These are phyloP conservation scores for Rhyacophila evoluta DNA, from an alignment of 2,888 invertebrate species.

Conservation along the genomic window DNA sequence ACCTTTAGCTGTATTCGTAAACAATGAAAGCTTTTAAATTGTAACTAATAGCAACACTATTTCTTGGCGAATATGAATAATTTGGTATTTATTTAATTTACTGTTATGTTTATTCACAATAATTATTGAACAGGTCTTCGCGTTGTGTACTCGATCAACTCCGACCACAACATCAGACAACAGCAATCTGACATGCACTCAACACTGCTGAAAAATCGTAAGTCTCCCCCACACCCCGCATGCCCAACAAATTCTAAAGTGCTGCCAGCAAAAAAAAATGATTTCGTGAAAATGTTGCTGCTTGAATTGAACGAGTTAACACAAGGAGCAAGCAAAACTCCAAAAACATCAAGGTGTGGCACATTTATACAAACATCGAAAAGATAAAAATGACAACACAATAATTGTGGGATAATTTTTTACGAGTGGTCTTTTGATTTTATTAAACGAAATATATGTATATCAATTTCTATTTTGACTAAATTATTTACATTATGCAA, in stretches of 20 bases:
- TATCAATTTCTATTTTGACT: no score
- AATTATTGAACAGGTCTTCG: neutral
- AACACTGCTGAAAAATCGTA: neutral
- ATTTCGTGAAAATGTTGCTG: no score
- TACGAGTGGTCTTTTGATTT: no score
- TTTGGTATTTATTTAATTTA: neutral
- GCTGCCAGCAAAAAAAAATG: neutral
- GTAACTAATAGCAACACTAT: neutral
- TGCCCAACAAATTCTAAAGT: neutral
- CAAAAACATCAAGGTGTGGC: no score
- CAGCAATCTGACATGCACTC: neutral
- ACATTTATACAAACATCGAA: no score
- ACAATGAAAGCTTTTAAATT: neutral
- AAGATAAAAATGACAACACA: no score
- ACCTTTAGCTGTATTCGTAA: neutral
- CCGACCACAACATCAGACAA: neutral
- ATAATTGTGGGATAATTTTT: no score
- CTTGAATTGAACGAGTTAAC: no score
- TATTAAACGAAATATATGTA: no score
- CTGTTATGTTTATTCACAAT: neutral
- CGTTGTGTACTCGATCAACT: no score
- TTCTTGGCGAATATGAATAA: neutral
- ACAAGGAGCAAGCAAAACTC: no score
- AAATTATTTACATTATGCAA: no score
- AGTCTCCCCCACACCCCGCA: neutral